Evolutionary conservation across 1,140 invertebrate genomes (phyloP).

Genomic region (Bombus soroeensis): DNA sequence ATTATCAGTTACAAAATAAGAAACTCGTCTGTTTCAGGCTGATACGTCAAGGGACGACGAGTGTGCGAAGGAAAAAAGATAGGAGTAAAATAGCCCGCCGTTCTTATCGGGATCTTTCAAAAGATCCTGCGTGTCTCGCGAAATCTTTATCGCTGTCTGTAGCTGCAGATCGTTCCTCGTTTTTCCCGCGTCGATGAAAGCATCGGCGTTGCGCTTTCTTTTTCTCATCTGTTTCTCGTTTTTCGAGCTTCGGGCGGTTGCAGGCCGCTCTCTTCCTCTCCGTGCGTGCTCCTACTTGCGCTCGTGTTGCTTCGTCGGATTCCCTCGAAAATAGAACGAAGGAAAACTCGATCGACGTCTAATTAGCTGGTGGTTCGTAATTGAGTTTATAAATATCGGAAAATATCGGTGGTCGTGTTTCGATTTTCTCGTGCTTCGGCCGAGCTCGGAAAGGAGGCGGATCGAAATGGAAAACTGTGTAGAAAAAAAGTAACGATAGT

Average conservation of each 20-base stretch:
- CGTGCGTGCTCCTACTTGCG: neutral
- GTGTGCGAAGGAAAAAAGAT: neutral
- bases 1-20: neutral
- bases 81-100: neutral
- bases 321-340: conserved; percentile 13
- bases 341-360: conserved; percentile 40
- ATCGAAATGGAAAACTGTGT: too few species aligned
- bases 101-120: conserved; percentile 2
- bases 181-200: neutral
- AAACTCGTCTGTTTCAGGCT: neutral
- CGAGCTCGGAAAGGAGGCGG: neutral
- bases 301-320: neutral
- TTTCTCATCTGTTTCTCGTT: conserved; percentile 19
- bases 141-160: neutral
- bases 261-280: neutral
- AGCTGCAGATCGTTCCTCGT: neutral
- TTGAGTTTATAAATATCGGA: conserved; percentile 35
- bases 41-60: neutral
- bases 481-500: too few species aligned
- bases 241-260: conserved; percentile 3
- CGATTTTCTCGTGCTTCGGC: neutral
- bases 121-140: neutral
- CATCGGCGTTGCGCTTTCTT: neutral
- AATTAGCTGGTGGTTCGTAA: conserved; percentile 54
- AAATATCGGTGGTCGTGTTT: neutral